These are phyloP conservation scores for Brachyrhaphis roseni DNA, from an alignment of 2,797 vertebrate species.

Conservation along the genomic window DNA sequence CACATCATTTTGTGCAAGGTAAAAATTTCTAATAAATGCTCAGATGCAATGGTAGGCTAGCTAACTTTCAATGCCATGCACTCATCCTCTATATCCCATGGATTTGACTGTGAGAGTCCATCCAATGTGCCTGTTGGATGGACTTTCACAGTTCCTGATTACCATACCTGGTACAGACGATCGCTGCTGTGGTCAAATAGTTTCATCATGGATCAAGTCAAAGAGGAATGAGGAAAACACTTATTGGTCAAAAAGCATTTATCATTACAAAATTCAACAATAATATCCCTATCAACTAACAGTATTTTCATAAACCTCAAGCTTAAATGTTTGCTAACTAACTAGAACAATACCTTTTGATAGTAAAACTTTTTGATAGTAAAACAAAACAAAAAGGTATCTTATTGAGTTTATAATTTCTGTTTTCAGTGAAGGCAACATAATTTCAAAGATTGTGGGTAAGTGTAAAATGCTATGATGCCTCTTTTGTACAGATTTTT, in stretches of 20 bases:
- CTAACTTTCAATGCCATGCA: neutral
- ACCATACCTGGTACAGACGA: neutral
- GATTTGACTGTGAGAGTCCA: neutral
- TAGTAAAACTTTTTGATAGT: no score
- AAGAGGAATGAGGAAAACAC: neutral
- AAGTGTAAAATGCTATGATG: neutral
- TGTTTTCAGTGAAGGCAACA: neutral
- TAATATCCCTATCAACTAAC: neutral
- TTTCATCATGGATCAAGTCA: neutral
- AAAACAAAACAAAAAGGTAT: neutral
- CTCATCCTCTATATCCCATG: neutral
- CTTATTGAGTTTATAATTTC: neutral
- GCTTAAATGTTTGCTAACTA: neutral
- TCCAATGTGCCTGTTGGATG: neutral
- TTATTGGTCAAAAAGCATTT: neutral
- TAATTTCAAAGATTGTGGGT: neutral
- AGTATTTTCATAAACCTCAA: neutral
- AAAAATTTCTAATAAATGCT: neutral
- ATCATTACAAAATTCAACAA: neutral
- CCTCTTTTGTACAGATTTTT: neutral
- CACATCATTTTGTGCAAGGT: neutral
- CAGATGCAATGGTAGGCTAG: neutral
- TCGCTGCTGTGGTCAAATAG: neutral
- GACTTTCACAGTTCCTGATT: neutral
- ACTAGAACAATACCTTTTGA: neutral